These are phyloP conservation scores for Antennarius striatus DNA, from an alignment of 2,113 vertebrate genomes.

Conservation along the genomic window DNA sequence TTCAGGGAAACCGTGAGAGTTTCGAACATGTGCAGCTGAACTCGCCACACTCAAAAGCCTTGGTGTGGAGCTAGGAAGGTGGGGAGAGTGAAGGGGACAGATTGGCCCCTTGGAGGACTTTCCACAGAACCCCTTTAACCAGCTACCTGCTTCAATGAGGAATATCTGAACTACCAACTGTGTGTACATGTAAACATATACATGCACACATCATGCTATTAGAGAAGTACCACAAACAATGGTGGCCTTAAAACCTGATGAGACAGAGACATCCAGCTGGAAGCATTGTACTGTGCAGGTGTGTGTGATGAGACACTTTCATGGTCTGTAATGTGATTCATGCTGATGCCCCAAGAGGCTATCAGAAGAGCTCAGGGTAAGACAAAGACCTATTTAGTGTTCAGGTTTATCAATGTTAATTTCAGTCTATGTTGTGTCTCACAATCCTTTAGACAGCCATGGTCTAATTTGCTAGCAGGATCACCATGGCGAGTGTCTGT, in stretches of 20 bases:
- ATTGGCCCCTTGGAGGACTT: constrained; percentile 37
- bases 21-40: constrained; percentile 96
- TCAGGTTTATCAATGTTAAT: constrained; percentile 43
- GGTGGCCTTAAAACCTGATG: constrained; percentile 66
- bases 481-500: constrained; percentile 9
- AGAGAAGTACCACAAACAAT: constrained; percentile 37
- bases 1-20: constrained; percentile 89
- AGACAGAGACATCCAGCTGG: constrained; percentile 28
- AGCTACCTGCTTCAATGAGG: constrained; percentile 41
- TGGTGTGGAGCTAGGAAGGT: constrained; percentile 78
- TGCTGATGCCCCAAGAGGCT: constrained; percentile 46
- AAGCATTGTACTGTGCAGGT: constrained; percentile 37
- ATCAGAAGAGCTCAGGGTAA: constrained; percentile 71
- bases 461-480: neutral
- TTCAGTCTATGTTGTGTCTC: constrained; percentile 19
- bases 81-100: constrained; percentile 18
- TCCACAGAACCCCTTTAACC: constrained; percentile 43
- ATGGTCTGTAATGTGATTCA: constrained; percentile 24
- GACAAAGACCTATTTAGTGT: constrained; percentile 50
- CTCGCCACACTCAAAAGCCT: constrained; percentile 90
- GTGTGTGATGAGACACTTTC: constrained; percentile 33
- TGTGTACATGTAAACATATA: constrained; percentile 26
- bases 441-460: constrained; percentile 14
- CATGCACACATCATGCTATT: constrained; percentile 16
- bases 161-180: constrained; percentile 41